phyloP scores from a whole-genome alignment of 2,888 invertebrate genomes.

The Argyresthia albistria region DNA sequence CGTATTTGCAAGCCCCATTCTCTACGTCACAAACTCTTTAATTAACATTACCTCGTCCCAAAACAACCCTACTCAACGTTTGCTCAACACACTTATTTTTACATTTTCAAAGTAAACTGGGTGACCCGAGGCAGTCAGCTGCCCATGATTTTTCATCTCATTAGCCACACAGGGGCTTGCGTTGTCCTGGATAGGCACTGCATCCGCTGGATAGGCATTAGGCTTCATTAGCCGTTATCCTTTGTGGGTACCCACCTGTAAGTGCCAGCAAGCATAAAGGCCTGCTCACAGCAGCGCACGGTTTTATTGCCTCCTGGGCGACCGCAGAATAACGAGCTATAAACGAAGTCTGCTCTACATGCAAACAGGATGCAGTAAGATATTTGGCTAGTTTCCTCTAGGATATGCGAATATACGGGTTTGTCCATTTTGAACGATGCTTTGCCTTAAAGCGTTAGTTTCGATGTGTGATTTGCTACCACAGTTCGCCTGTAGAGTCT shows the following conservation, averaged over 20 bases:
- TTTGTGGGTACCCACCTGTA: constrained; percentile 22
- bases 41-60: neutral
- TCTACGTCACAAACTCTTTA: neutral
- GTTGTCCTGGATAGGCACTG: constrained; percentile 33
- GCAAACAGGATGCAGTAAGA: too few relatives aligned
- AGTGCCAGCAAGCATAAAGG: neutral
- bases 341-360: too few relatives aligned
- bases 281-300: too few relatives aligned
- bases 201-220: constrained; percentile 22
- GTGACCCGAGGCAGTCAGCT: constrained; percentile 18
- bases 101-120: neutral
- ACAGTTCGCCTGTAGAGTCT: too few relatives aligned
- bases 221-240: constrained; percentile 35
- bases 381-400: too few relatives aligned
- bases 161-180: constrained; percentile 36
- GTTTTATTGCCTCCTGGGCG: too few relatives aligned
- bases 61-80: neutral
- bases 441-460: too few relatives aligned
- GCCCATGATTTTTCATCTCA: constrained; percentile 63
- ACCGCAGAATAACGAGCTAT: too few relatives aligned
- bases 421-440: too few relatives aligned
- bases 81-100: neutral
- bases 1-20: neutral
- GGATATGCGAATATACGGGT: too few relatives aligned
- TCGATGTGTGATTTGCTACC: too few relatives aligned